These are phyloP conservation scores for Chaenocephalus aceratus DNA, from an alignment of 2,113 vertebrate species.

Conservation along the genomic window DNA sequence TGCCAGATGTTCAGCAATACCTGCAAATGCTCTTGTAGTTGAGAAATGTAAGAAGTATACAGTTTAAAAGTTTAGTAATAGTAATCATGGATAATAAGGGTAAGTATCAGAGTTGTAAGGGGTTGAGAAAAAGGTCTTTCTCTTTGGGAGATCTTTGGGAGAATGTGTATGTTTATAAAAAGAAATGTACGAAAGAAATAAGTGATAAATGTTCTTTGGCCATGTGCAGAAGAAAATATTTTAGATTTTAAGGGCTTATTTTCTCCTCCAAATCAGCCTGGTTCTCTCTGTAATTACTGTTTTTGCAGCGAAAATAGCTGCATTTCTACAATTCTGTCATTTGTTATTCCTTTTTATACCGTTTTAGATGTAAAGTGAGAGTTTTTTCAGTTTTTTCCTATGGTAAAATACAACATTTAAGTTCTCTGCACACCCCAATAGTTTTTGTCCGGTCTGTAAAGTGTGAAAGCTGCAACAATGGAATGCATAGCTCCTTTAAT, in stretches of 20 bases:
- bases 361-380: too few relatives aligned
- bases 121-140: neutral
- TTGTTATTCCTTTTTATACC: neutral
- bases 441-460: constrained; percentile 1
- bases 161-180: too few relatives aligned
- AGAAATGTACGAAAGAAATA: too few relatives aligned
- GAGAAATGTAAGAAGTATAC: constrained; percentile 4
- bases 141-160: too few relatives aligned
- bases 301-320: neutral
- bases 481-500: constrained; percentile 43
- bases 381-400: too few relatives aligned
- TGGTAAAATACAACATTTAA: too few relatives aligned
- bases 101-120: neutral
- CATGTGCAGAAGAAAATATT: neutral
- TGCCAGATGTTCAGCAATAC: constrained; percentile 54
- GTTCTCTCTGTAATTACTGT: neutral
- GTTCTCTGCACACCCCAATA: neutral
- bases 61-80: neutral
- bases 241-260: neutral
- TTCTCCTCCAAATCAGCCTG: neutral
- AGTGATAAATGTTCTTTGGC: neutral
- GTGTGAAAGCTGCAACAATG: constrained; percentile 20
- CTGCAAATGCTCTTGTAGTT: constrained; percentile 35
- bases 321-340: neutral
- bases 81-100: neutral